Conservation (phyloP, 2,113 vertebrate genomes). For the Telmatochromis sp. region DNA sequence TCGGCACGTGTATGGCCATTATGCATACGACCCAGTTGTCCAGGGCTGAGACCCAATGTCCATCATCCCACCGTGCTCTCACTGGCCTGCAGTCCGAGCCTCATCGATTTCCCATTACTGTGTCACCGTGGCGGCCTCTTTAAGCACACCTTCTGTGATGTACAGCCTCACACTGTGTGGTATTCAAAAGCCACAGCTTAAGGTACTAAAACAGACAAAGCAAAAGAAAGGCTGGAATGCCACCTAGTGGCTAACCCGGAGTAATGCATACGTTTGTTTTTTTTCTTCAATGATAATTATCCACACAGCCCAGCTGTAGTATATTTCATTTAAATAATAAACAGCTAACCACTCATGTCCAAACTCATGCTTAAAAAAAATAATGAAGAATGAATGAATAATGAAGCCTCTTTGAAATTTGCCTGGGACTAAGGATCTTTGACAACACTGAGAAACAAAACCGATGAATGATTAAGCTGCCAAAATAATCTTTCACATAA, state of each 20-base stretch:
- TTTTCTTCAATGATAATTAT: not conserved
- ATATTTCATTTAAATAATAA: not conserved
- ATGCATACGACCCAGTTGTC: conserved; percentile 57
- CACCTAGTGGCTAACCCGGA: conserved; percentile 34
- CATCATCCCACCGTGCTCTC: conserved; percentile 39
- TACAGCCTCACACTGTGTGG: conserved; percentile 26
- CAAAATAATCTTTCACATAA: not conserved
- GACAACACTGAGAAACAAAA: not conserved
- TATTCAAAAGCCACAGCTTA: not conserved
- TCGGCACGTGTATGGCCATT: conserved; percentile 15
- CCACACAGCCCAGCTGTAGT: not conserved
- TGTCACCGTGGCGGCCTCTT: conserved; percentile 58
- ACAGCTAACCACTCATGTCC: not conserved
- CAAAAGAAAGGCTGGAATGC: not conserved
- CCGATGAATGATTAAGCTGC: not conserved
- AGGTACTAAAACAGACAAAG: not conserved
- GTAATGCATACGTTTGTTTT: not conserved
- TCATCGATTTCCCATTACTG: conserved; percentile 71
- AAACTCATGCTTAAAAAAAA: not conserved
- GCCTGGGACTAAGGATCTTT: not conserved
- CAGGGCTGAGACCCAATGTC: conserved; percentile 42
- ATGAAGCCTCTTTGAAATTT: not conserved
- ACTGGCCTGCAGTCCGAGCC: conserved; percentile 41
- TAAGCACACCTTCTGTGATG: conserved; percentile 64
- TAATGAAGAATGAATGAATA: not conserved